These are phyloP conservation scores for Scalopus aquaticus DNA, from an alignment of 2,113 vertebrate genomes.

Conservation along the genomic window DNA sequence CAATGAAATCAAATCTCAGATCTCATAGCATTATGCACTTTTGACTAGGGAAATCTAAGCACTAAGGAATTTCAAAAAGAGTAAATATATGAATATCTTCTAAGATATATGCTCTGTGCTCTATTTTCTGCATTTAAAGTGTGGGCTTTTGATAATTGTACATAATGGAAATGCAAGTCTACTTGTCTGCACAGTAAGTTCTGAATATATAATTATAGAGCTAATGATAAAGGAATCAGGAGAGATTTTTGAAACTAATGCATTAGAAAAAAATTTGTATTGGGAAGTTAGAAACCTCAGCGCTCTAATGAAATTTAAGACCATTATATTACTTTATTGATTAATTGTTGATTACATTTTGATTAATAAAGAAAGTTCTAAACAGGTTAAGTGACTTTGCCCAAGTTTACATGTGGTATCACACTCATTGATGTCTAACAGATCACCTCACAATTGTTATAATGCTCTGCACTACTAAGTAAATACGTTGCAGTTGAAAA, in stretches of 20 bases:
- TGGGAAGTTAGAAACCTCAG: neutral
- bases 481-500: neutral
- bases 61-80: neutral
- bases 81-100: neutral
- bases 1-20: conserved; percentile 31
- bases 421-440: neutral
- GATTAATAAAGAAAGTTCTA: neutral
- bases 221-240: neutral
- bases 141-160: neutral
- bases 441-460: neutral
- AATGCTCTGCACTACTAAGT: conserved; percentile 18
- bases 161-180: neutral
- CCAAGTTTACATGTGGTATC: neutral
- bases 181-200: neutral
- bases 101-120: neutral
- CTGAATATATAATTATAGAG: neutral
- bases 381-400: neutral
- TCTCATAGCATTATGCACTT: neutral
- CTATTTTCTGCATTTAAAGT: neutral
- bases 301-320: neutral
- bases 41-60: neutral
- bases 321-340: neutral
- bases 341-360: too few relatives aligned
- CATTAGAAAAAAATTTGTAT: neutral
- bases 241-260: neutral